Conservation (phyloP, 2,888 invertebrate genomes). For the Lottia gigantea region DNA sequence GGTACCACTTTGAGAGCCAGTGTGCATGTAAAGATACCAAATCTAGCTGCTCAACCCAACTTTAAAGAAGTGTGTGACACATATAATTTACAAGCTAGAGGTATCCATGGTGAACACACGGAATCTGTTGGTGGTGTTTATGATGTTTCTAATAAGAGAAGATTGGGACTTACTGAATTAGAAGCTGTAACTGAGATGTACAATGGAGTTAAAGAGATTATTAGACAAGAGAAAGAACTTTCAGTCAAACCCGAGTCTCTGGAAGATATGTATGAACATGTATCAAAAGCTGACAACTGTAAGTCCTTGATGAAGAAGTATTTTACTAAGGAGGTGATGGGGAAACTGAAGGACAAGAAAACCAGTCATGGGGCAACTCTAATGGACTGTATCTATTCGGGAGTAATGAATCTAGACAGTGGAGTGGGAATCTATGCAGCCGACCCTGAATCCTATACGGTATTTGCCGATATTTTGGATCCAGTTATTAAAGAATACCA, state of each 20-base stretch:
- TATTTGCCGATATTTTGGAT: conserved; percentile 51
- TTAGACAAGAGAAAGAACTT: conserved; percentile 40
- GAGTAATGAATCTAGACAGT: conserved; percentile 83
- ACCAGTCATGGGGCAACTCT: conserved; percentile 35
- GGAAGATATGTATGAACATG: conserved; percentile 38
- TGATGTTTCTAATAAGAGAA: conserved; percentile 60
- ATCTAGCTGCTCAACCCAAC: conserved; percentile 79
- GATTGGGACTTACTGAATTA: conserved; percentile 57
- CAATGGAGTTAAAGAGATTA: conserved; percentile 48
- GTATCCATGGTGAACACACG: conserved; percentile 62
- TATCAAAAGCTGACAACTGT: conserved; percentile 33
- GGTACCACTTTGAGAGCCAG: conserved; percentile 95
- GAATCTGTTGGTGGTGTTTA: too few species aligned
- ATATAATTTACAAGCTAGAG: conserved; percentile 79
- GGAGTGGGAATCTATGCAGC: conserved; percentile 71
- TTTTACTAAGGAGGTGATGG: conserved; percentile 32
- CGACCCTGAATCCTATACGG: conserved; percentile 55
- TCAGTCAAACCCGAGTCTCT: conserved; percentile 35
- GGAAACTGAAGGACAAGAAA: conserved; percentile 36
- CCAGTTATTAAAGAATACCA: conserved; percentile 69
- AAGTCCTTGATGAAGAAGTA: conserved; percentile 35
- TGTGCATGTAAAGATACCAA: conserved; percentile 87
- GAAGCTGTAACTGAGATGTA: conserved; percentile 53
- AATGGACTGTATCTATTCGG: conserved; percentile 32
- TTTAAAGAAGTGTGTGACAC: conserved; percentile 83